Conservation (phyloP, 53 echinoderm and acorn worm genomes). For the Luidia sarsii region DNA sequence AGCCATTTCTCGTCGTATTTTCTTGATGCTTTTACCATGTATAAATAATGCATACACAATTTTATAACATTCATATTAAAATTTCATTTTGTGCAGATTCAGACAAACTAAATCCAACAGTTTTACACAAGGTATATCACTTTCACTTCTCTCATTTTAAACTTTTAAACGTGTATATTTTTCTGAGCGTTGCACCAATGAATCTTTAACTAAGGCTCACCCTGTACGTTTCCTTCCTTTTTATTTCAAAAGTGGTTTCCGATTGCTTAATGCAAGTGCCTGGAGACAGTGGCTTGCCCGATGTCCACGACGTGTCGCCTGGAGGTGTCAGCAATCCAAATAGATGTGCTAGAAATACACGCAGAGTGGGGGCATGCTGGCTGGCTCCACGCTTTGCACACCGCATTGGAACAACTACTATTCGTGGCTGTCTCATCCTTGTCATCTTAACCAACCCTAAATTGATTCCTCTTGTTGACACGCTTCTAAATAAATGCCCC, state of each 20-base stretch:
- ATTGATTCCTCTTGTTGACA: conserved; percentile 50
- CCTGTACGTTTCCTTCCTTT: neutral
- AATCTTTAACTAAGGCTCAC: no score
- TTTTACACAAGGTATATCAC: no score
- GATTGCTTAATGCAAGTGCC: conserved; percentile 11
- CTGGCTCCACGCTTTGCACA: neutral
- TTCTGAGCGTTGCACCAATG: no score
- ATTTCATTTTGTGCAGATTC: no score
- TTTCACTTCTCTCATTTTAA: no score
- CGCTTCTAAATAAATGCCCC: conserved; percentile 30
- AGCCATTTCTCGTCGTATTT: no score
- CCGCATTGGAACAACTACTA: neutral
- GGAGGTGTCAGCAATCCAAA: conserved; percentile 14
- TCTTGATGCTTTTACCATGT: no score
- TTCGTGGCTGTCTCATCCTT: conserved; percentile 3
- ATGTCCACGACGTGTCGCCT: conserved; percentile 2
- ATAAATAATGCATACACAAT: no score
- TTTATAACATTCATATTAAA: no score
- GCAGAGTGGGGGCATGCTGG: neutral
- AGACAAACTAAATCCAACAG: no score
- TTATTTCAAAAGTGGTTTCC: conserved; percentile 1
- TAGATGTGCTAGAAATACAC: conserved; percentile 25
- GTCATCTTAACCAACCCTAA: conserved; percentile 17
- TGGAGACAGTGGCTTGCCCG: neutral
- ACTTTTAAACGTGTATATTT: no score